Evolutionary conservation across 53 echinoderm and acorn worm species (phyloP).

Genomic region (Apostichopus leukothele): DNA sequence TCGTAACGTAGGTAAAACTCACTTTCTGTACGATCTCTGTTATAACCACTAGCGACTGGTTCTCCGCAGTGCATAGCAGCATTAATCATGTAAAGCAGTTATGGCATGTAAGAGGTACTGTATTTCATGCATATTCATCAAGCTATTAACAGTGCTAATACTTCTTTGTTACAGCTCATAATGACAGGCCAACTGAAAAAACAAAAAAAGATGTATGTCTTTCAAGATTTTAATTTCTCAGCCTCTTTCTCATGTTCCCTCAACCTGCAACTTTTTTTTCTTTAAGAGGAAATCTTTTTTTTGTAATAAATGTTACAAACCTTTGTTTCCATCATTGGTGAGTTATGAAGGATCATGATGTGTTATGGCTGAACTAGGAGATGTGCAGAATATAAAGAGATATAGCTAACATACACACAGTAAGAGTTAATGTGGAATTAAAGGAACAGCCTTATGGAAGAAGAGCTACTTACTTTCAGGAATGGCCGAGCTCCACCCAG

Average conservation of each 20-base stretch:
- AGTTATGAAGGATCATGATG: neutral
- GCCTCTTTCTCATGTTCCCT: neutral
- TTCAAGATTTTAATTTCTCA: neutral
- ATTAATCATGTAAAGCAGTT: neutral
- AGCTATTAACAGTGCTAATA: neutral
- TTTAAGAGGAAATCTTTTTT: neutral
- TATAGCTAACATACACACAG: slow-evolving; percentile 18
- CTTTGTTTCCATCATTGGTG: neutral
- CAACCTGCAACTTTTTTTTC: neutral
- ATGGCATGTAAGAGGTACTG: neutral
- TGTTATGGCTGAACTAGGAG: slow-evolving; percentile 6
- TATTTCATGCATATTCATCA: neutral
- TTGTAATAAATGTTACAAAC: neutral
- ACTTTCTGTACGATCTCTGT: neutral
- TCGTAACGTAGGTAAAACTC: neutral
- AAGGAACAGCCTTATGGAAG: slow-evolving; percentile 37
- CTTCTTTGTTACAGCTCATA: neutral
- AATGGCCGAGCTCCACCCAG: slow-evolving; percentile 11
- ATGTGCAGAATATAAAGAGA: neutral
- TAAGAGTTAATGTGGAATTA: slow-evolving; percentile 1
- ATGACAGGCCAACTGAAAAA: slow-evolving; percentile 1
- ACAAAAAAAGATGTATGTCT: neutral
- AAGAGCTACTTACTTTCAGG: slow-evolving; percentile 34
- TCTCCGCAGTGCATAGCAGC: neutral
- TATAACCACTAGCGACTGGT: too few relatives aligned